Evolutionary conservation across 2,113 vertebrate species (phyloP).

Genomic region (Axis porcinus): DNA sequence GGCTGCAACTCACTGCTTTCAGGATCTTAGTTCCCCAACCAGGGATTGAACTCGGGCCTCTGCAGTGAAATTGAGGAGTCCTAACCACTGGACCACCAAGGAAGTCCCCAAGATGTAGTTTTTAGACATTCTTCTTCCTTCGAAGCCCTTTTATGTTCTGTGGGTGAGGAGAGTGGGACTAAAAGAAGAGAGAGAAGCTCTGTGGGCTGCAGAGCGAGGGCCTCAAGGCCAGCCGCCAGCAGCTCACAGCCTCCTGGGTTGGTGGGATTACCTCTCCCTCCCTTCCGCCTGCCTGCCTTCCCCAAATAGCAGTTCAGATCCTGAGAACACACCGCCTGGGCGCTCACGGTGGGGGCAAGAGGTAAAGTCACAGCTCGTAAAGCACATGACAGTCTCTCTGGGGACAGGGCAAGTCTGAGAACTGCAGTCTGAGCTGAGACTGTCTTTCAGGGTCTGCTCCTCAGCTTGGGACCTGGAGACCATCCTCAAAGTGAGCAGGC

Average conservation of each 20-base stretch:
- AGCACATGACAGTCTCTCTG: not conserved
- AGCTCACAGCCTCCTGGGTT: not conserved
- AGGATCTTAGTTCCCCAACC: not conserved
- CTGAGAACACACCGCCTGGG: not conserved
- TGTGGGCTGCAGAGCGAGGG: not conserved
- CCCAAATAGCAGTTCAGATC: not conserved
- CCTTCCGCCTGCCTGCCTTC: not conserved
- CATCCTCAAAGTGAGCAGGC: not conserved
- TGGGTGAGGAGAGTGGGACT: not conserved
- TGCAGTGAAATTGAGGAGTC: not conserved
- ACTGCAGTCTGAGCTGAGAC: not conserved
- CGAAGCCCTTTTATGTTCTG: not conserved
- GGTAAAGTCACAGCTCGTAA: not conserved
- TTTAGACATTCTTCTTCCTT: not conserved
- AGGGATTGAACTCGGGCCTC: not conserved
- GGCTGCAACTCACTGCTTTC: not conserved
- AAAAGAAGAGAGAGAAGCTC: not conserved
- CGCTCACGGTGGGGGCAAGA: not conserved
- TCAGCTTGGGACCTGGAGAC: not conserved
- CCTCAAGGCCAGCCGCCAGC: not conserved
- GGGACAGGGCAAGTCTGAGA: not conserved
- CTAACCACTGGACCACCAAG: not conserved
- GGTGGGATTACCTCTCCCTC: too few relatives aligned
- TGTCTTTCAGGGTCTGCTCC: not conserved
- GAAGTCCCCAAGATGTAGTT: not conserved